Conservation (phyloP, 2,797 vertebrate species). For the Sparidentex hasta region DNA sequence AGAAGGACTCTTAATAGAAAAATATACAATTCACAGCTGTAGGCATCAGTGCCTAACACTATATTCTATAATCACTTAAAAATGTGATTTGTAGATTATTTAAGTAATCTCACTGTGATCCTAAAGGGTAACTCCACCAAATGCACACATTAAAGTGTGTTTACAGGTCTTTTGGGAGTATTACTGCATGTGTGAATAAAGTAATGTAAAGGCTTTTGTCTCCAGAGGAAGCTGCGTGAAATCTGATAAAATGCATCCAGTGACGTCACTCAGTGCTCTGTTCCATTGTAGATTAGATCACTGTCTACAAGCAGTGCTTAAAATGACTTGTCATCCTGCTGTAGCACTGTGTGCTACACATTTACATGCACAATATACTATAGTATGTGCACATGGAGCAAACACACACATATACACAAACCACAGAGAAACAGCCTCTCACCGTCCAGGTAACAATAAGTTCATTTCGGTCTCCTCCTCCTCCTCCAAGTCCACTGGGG, state of each 20-base stretch:
- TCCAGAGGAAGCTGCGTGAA: too few relatives aligned
- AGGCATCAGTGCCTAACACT: background rate
- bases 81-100: background rate
- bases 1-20: background rate
- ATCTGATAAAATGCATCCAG: too few relatives aligned
- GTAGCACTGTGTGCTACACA: background rate
- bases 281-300: too few relatives aligned
- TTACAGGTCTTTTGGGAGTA: too few relatives aligned
- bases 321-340: background rate
- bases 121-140: too few relatives aligned
- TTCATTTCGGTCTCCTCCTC: constrained; percentile 93
- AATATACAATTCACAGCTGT: background rate
- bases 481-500: constrained; percentile 94
- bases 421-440: constrained; percentile 59
- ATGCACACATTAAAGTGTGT: too few relatives aligned
- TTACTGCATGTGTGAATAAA: too few relatives aligned
- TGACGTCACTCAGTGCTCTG: too few relatives aligned
- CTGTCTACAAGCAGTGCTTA: background rate
- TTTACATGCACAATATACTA: background rate
- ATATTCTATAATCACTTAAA: background rate
- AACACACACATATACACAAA: background rate
- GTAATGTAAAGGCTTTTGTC: too few relatives aligned
- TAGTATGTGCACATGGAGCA: background rate
- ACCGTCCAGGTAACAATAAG: constrained; percentile 97
- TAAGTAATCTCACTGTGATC: background rate